phyloP scores from a whole-genome alignment of 2,113 vertebrate genomes.

The Gopherus flavomarginatus region DNA sequence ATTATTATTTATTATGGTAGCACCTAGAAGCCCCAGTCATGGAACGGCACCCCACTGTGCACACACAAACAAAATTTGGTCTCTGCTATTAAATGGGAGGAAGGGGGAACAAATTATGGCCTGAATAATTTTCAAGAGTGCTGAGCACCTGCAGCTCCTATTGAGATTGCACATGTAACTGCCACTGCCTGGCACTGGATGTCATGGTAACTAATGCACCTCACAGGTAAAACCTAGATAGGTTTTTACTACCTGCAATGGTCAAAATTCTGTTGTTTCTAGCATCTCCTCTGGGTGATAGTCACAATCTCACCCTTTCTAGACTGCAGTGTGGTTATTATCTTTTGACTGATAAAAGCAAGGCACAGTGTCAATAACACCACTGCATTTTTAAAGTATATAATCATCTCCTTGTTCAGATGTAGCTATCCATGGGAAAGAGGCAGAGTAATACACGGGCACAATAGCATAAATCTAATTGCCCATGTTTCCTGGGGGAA shows the following conservation, averaged over 20 bases:
- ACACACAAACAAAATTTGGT: neutral
- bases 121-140: neutral
- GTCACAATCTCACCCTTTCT: neutral
- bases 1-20: too few relatives aligned
- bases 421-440: fast-evolving
- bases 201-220: neutral
- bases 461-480: neutral
- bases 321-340: neutral
- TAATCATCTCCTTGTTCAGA: neutral
- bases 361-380: neutral
- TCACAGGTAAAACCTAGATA: neutral
- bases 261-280: neutral
- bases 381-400: neutral
- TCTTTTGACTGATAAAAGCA: neutral
- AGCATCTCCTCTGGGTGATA: neutral
- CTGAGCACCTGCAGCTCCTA: neutral
- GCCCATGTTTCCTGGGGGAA: neutral
- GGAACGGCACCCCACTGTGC: too few relatives aligned
- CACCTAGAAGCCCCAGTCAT: too few relatives aligned
- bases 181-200: neutral
- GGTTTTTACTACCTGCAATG: neutral
- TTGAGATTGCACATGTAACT: fast-evolving
- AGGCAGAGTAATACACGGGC: neutral
- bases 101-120: neutral
- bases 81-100: neutral